Evolutionary conservation across 2,888 invertebrate genomes (phyloP), one percentile per base, ranked within the genome.

Genomic region (Oxytorus armatus): DNA sequence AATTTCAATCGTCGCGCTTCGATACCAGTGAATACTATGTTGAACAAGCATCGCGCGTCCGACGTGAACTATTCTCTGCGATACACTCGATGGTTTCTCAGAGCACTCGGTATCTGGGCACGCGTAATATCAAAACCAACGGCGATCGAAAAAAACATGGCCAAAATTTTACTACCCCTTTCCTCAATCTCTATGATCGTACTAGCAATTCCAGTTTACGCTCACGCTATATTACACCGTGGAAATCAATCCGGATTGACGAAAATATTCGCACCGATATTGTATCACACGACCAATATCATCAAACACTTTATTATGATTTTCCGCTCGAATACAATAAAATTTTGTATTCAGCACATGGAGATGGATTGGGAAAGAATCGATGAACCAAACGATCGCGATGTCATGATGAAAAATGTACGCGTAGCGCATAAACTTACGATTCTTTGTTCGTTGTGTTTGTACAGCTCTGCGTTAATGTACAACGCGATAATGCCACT

Each of bases 381-480:
- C 3, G 21, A 36, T 10, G 36, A 36, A 8, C 8, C 8, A 3
- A 16, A 21, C 3, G 84, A 88, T n/a, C 84, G 83, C 0, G 61
- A 82, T 3, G 44, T 82, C 3, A 82, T 83, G 84, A 53, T 21
- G 5, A 68, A 16, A 33, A 73, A 77, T 53, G 36, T 73, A 2
- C 33, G 53, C 39, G n/a, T 55, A 3, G 78, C 77, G 1, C 72
- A 53, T 14, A 70, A 73, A 7, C 49, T 90, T 0, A 77, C 86
- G 0, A 18, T 84, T 0, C 44, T 84, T 1, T 88, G 88, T 44
- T 84, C 84, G 0, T 7, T 55, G 0, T 87, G 87, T 53, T 87
- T 88, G 85, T 89, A 86, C 63, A 83, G 85, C n/a, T 82, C 84
- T 0, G 81, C 82, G 1, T 1, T 83, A 0, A 84, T 84, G 1